Base-by-base conservation (phyloP, 2,113 vertebrate genomes). In the Propithecus coquereli region DNA sequence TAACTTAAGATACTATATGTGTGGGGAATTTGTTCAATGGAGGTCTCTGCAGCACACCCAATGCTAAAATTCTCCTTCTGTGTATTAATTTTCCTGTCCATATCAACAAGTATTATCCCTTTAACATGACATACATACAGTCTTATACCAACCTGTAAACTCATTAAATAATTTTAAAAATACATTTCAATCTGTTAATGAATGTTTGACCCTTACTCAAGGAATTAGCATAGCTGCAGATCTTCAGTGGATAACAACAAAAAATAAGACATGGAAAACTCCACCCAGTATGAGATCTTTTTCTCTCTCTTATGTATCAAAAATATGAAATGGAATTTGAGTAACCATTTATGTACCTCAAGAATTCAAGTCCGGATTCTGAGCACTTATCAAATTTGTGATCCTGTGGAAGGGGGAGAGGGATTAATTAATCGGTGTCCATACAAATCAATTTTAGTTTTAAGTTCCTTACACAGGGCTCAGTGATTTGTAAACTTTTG, bases 131-230 rank as follows among this genome's bases (percentile, higher is more conserved):
- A 95, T 30, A 23, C 14, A 57, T n/a, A 50, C 27, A 18, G n/a
- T 59, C 54, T 90, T 70, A 92, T 8, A 52, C n/a, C 12, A 77
- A 83, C 45, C 73, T 92, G 50, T 77, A 87, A 70, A 83, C 45
- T 89, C 43, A 94, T 91, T 80, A 73, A 90, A 52, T 87, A 92
- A 92, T 63, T 71, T 86, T 12, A 45, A 90, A 84, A 30, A 32
- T 80, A 13, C 57, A 37, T 86, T 90, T 63, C 30, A 54, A 73
- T 30, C 4, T 88, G 73, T 47, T 91, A 91, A 94, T 37, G 47
- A 89, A 6, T 18, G 37, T 76, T 90, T 66, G 34, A 87, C 8
- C 30, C 30, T 92, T 87, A 52, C 52, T 92, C 13, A 52, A 66
- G 4, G 50, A 93, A 83, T 79, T 68, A 85, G 11, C 30, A 37